Percentiles rank a stretch among this genome's conserved stretches.
These are phyloP conservation scores for Microtus richardsoni DNA, from an alignment of 2,113 vertebrate genomes.

Conservation along the genomic window DNA sequence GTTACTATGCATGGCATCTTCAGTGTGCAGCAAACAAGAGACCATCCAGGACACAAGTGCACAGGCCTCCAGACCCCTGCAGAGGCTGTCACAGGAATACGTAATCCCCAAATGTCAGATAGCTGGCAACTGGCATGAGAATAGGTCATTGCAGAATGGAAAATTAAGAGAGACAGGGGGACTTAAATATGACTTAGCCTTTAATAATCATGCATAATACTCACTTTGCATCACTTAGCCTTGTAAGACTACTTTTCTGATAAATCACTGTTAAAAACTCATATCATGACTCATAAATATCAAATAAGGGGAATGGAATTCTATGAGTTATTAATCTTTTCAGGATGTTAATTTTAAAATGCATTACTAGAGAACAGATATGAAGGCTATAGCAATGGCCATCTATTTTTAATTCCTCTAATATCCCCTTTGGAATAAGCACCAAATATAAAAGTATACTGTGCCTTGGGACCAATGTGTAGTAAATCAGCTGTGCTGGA, in stretches of 20 bases:
- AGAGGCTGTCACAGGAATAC: neutral
- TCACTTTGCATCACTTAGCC: neutral
- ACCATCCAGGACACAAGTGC: neutral
- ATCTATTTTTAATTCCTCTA: neutral
- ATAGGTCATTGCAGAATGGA: neutral
- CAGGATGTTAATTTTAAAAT: conserved; percentile 37
- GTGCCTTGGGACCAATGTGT: neutral
- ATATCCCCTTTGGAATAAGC: neutral
- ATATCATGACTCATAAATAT: neutral
- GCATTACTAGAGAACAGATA: neutral
- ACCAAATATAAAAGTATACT: neutral
- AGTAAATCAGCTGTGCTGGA: neutral
- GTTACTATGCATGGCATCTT: no score
- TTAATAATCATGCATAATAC: neutral
- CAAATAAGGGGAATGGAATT: conserved; percentile 7
- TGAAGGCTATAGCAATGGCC: neutral
- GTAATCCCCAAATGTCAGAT: neutral
- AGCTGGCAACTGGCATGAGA: neutral
- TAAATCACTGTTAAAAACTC: neutral
- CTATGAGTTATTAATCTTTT: conserved; percentile 20
- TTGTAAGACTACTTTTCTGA: neutral
- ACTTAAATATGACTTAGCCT: neutral
- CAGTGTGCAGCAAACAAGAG: neutral
- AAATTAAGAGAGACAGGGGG: neutral
- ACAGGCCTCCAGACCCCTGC: neutral